phyloP scores from a whole-genome alignment of 2,113 vertebrate species.

The Gorsachius goisagi region DNA sequence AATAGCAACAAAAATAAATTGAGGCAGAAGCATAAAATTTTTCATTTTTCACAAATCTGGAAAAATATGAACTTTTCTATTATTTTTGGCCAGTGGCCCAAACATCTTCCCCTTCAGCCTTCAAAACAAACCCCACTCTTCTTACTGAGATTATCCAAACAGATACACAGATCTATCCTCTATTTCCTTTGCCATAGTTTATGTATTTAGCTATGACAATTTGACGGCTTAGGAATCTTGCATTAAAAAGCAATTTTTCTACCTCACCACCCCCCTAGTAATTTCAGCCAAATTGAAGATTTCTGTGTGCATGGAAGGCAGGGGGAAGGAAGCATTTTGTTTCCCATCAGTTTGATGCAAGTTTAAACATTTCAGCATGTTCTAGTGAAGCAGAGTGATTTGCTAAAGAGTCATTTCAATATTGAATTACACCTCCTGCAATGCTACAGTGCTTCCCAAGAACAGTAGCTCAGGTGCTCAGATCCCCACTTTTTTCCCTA shows the following conservation, averaged over 20 bases:
- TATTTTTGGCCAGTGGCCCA: slow-evolving; percentile 13
- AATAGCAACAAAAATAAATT: slow-evolving; percentile 34
- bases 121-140: background rate
- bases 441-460: background rate
- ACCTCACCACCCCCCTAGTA: background rate
- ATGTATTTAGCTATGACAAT: background rate
- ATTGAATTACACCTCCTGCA: background rate
- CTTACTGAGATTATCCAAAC: background rate
- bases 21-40: slow-evolving; percentile 1
- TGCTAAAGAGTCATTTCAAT: background rate
- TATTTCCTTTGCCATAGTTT: background rate
- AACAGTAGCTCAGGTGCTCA: background rate
- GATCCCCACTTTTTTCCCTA: background rate
- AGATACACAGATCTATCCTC: background rate
- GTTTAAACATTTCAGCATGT: background rate
- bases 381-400: background rate
- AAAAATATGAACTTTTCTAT: slow-evolving; percentile 11
- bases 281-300: background rate
- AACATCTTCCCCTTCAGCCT: background rate
- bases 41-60: slow-evolving; percentile 33
- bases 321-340: background rate
- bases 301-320: background rate
- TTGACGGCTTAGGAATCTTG: background rate
- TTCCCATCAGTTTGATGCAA: background rate
- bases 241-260: background rate